phyloP scores from a whole-genome alignment of 2,797 vertebrate genomes.

The Prunella strophiata region DNA sequence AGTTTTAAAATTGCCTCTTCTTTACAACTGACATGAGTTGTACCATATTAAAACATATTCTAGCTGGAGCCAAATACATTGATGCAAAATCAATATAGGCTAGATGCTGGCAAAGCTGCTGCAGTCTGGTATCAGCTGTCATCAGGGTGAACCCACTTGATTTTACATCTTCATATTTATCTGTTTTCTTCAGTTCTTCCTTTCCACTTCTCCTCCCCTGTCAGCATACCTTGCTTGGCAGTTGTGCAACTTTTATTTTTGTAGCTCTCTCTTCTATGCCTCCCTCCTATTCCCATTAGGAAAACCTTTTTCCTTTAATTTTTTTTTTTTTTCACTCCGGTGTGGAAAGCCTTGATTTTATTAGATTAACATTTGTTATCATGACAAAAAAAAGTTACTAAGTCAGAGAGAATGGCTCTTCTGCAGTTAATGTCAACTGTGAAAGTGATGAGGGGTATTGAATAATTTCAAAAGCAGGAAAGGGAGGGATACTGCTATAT shows the following conservation, averaged over 20 bases:
- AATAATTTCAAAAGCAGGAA: background rate
- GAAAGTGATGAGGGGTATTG: background rate
- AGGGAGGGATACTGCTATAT: background rate
- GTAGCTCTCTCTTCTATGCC: background rate
- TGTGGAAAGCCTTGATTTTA: background rate
- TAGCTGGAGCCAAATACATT: background rate
- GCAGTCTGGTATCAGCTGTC: background rate
- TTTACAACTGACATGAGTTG: background rate
- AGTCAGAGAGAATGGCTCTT: background rate
- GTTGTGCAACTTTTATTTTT: background rate
- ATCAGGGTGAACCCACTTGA: background rate
- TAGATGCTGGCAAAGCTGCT: background rate
- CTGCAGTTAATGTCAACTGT: background rate
- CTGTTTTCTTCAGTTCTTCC: background rate
- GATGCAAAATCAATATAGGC: background rate
- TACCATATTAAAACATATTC: background rate
- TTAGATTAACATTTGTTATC: background rate
- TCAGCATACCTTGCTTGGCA: background rate
- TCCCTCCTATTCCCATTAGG: background rate
- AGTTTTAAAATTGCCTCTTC: background rate
- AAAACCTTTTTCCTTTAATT: rapidly evolving
- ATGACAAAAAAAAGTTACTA: background rate
- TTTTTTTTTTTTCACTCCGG: background rate
- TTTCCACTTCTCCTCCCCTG: background rate
- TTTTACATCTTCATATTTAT: background rate